These are phyloP conservation scores for Lamprologus callipterus DNA, from an alignment of 2,113 vertebrate genomes.

Conservation along the genomic window DNA sequence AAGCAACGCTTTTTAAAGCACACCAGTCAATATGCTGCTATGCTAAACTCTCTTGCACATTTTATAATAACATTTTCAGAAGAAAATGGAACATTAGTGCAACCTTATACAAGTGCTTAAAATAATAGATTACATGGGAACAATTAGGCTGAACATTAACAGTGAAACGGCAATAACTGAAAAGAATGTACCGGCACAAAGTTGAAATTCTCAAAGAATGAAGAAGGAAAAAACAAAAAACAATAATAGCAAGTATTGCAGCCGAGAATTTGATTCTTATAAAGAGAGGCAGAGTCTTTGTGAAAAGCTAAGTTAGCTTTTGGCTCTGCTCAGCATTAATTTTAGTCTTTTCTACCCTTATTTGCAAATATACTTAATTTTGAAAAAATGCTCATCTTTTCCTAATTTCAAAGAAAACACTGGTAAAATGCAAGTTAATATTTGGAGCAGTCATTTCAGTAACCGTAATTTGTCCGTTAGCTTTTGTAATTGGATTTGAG, in stretches of 20 bases:
- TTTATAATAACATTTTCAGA: neutral
- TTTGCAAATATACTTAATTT: neutral
- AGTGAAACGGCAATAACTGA: neutral
- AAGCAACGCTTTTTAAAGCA: neutral
- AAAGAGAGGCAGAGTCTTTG: neutral
- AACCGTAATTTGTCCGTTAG: neutral
- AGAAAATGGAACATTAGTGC: neutral
- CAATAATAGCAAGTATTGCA: neutral
- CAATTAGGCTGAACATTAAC: neutral
- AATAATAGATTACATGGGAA: neutral
- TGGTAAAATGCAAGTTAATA: neutral
- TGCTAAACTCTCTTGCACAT: neutral
- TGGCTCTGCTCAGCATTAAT: neutral
- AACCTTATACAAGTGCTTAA: neutral
- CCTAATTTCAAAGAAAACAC: neutral
- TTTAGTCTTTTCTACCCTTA: neutral
- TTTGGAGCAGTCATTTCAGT: neutral
- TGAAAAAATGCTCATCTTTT: neutral
- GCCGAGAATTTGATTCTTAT: neutral
- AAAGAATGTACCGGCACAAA: neutral
- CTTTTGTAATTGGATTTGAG: neutral
- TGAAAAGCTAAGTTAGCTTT: neutral
- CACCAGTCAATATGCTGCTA: neutral
- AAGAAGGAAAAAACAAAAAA: neutral
- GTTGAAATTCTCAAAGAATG: neutral